Evolutionary conservation across 2,888 invertebrate species (phyloP).

Genomic region (Lysandra bellargus): DNA sequence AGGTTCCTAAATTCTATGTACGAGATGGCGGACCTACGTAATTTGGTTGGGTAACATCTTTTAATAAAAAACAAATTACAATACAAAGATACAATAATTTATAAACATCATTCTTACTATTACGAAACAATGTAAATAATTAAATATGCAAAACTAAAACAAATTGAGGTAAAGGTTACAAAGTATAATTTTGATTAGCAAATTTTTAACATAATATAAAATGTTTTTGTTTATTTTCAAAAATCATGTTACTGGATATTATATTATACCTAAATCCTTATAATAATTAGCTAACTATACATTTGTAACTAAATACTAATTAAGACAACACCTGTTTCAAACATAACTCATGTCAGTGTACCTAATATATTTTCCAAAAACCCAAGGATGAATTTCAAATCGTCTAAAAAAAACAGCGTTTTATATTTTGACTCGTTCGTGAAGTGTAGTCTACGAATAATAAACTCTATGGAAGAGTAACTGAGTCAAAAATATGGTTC

Average conservation of each 20-base stretch:
- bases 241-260: background rate
- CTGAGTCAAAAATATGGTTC: too few relatives aligned
- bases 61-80: background rate
- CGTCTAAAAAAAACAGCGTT: background rate
- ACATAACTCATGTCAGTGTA: background rate
- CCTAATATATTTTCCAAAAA: background rate
- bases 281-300: too few relatives aligned
- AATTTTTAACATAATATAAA: background rate
- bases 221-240: background rate
- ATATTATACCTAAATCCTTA: background rate
- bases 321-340: background rate
- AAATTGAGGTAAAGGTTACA: constrained; percentile 10
- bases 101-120: background rate
- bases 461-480: too few relatives aligned
- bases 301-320: background rate
- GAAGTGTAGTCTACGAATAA: too few relatives aligned
- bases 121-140: background rate
- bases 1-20: too few relatives aligned
- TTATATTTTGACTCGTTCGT: background rate
- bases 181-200: background rate
- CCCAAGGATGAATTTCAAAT: background rate
- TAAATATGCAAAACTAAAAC: constrained; percentile 5
- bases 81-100: background rate
- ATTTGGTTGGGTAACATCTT: background rate
- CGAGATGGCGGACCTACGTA: background rate